Conservation (phyloP, 2,113 vertebrate species). For the Cyanistes caeruleus region DNA sequence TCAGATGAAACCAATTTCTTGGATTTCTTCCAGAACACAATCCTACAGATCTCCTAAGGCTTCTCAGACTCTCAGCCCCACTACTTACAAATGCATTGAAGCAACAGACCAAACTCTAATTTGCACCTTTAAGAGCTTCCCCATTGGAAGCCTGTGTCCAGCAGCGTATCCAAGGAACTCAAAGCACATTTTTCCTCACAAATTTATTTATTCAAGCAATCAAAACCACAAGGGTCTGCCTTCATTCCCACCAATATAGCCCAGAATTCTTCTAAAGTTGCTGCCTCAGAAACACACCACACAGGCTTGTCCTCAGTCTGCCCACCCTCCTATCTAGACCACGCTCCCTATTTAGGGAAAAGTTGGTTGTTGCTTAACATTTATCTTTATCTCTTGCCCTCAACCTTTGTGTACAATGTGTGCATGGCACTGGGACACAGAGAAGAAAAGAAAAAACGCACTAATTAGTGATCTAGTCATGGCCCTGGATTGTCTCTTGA, state of each 20-base stretch:
- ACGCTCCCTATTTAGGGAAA: neutral
- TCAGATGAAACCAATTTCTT: slow-evolving; percentile 39
- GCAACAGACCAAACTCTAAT: slow-evolving; percentile 38
- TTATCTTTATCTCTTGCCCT: neutral
- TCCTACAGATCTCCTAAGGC: slow-evolving; percentile 26
- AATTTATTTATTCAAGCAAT: slow-evolving; percentile 18
- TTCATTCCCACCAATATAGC: neutral
- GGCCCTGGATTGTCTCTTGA: neutral
- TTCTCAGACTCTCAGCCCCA: neutral
- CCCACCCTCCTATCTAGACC: neutral
- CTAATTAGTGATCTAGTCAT: neutral
- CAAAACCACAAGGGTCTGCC: neutral
- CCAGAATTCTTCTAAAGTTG: neutral
- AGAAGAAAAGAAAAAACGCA: neutral
- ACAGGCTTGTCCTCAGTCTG: neutral
- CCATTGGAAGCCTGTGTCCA: slow-evolving; percentile 48
- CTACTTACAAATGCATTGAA: slow-evolving; percentile 2
- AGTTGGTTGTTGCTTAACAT: neutral
- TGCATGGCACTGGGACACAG: neutral
- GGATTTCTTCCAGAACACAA: slow-evolving; percentile 31
- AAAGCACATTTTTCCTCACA: slow-evolving; percentile 2
- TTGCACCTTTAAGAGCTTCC: slow-evolving; percentile 61
- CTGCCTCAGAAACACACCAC: neutral
- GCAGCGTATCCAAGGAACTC: neutral
- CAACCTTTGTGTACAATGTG: neutral